Base-by-base conservation (phyloP, 92 coral and sea anemone species). In the Nematostella vectensis region DNA sequence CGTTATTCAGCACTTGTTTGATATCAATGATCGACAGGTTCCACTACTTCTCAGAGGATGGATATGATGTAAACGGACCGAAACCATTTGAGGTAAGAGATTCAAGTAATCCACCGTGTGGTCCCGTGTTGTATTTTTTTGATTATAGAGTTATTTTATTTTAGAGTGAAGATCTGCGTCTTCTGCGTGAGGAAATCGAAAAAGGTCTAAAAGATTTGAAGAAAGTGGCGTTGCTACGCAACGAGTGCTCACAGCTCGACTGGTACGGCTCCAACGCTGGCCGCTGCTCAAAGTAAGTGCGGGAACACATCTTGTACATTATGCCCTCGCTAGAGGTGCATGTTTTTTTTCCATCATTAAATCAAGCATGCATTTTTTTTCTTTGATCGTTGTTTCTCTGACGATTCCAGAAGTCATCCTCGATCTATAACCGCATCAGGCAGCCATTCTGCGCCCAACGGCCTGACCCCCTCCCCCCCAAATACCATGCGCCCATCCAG, bases 21-120 rank as follows among this genome's bases (percentile, higher is more conserved):
- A n/a, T n/a, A n/a, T n/a, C n/a, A n/a, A n/a, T n/a, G n/a, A n/a
- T n/a, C n/a, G 47, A 18, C 63, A 93, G 99, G 72, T 93, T 93
- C 62, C 99, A 93, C 29, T 93, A 87, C 47, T 93, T 87, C 61
- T 93, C 99, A 4, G 99, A 93, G 56, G 87, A 87, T 66, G 99
- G 99, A 36, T 82, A 75, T 42, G 93, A 78, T 48, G 72, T 75
- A 19, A 65, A 78, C 44, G 96, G 91, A 0, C 94, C 87, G 25
- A 83, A 79, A 4, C 87, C 91, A 30, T 93, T 65, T 42, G 99
- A 93, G 96, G 99, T 93, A 60, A 66, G 27, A n/a, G n/a, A n/a
- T n/a, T n/a, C n/a, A n/a, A n/a, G 42, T 3, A 0, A 25, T 49
- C 9, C n/a, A 47, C n/a, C 8, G 45, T 11, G 27, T 52, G 2